Conservation (phyloP, 2,888 invertebrate genomes). For the Acronicta leporina region DNA sequence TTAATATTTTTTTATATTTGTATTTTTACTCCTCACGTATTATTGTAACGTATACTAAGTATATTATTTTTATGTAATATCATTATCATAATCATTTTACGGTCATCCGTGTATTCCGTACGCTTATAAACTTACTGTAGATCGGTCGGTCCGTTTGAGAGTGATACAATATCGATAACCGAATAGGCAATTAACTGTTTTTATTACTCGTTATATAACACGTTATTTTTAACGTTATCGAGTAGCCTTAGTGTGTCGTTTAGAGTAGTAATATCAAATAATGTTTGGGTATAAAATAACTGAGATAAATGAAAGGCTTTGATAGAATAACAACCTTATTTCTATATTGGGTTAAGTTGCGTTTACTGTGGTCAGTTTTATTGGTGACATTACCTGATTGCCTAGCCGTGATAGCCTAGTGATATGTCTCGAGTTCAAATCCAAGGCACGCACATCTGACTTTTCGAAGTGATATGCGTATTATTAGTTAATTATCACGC, state of each 20-base stretch:
- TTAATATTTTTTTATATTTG: too few species aligned
- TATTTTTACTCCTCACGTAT: too few species aligned
- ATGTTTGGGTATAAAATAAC: background rate
- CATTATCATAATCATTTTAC: slow-evolving; percentile 45
- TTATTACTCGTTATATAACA: slow-evolving; percentile 42
- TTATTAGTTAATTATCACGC: too few species aligned
- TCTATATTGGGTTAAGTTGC: too few species aligned
- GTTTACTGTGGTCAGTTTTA: too few species aligned
- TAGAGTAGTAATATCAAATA: background rate
- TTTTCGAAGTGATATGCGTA: too few species aligned
- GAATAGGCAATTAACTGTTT: slow-evolving; percentile 31
- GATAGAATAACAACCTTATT: too few species aligned
- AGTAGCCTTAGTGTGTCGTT: slow-evolving; percentile 14
- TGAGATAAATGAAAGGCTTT: background rate
- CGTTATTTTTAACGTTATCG: slow-evolving; percentile 42
- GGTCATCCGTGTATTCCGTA: slow-evolving; percentile 11
- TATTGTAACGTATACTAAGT: slow-evolving; percentile 32
- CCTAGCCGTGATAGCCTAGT: too few species aligned
- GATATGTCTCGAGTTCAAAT: too few species aligned
- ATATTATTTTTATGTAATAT: background rate
- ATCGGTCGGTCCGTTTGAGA: slow-evolving; percentile 37
- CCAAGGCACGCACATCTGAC: too few species aligned
- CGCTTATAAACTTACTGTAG: slow-evolving; percentile 17
- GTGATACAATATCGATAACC: slow-evolving; percentile 15
- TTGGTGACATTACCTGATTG: too few species aligned